Base-by-base conservation (phyloP, 1,140 invertebrate genomes). In the Calephelis nemesis region DNA sequence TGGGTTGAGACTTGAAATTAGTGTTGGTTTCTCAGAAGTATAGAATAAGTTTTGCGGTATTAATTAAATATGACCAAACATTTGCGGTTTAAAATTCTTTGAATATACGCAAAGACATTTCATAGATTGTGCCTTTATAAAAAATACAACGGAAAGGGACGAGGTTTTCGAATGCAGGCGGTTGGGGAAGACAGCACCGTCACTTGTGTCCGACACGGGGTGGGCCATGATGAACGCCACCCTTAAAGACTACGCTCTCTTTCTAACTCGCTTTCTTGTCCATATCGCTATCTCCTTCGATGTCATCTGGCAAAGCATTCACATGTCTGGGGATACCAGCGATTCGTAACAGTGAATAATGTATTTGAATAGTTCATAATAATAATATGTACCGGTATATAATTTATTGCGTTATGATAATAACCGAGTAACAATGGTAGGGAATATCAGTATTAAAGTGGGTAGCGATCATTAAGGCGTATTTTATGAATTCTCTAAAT, bases 261-360 rank as follows among this genome's bases (percentile, higher is more conserved):
- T 65, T 90, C 84, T 68, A 54, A 72, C 82, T 9, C 76, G 47
- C 73, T 13, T 49, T 42, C 52, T 63, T n/a, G 7, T 64, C 50
- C 47, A 70, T 83, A 72, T 58, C 63, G 47, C 82, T 63, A 30
- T 86, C 84, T 67, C 76, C 54, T 68, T 75, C 75, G 54, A 75
- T 81, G 85, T 88, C 88, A 89, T 90, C 85, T 89, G 87, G 87
- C 86, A 74, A 80, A 76, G 78, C 84, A 75, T 76, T 86, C 83
- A 85, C 79, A 81, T 78, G 77, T 78, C 80, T 84, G 74, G 79
- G 84, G 83, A 74, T 74, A 88, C 86, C 86, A 87, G 78, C 84
- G 85, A 90, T 84, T 88, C 83, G 86, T 85, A 86, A 88, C 86
- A 85, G 85, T 88, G 86, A 87, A 86, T 90, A 89, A 88, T 87